A percentile compares a stretch with the other conserved stretches of the same genome.
These are phyloP conservation scores for Cherax destructor DNA, from an alignment of 1,140 invertebrate genomes.

Conservation along the genomic window DNA sequence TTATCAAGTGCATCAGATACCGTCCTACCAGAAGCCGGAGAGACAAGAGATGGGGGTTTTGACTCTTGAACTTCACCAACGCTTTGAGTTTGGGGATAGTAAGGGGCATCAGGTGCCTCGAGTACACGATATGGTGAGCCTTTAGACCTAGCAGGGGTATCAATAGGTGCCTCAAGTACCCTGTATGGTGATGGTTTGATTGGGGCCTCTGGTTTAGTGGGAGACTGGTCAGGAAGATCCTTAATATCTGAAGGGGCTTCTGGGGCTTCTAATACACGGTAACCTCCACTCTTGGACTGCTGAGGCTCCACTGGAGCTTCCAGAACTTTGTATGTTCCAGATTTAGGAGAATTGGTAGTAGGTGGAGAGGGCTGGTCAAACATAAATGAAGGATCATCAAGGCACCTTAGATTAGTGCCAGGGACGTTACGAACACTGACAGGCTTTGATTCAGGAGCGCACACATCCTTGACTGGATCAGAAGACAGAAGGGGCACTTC, in stretches of 20 bases:
- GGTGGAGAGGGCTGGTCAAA: constrained; percentile 74
- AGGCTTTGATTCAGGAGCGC: constrained; percentile 65
- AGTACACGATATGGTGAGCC: constrained; percentile 74
- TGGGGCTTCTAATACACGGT: constrained; percentile 72
- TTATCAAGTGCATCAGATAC: constrained; percentile 88
- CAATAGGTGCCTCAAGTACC: constrained; percentile 77
- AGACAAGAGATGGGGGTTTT: constrained; percentile 72
- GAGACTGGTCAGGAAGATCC: constrained; percentile 68
- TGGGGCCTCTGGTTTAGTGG: constrained; percentile 64
- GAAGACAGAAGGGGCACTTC: constrained; percentile 72
- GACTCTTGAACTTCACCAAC: constrained; percentile 61
- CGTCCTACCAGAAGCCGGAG: constrained; percentile 78
- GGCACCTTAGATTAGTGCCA: constrained; percentile 77
- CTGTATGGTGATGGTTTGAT: constrained; percentile 72
- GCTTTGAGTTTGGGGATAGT: constrained; percentile 70
- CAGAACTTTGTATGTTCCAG: constrained; percentile 68
- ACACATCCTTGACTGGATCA: constrained; percentile 73
- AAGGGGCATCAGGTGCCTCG: constrained; percentile 72
- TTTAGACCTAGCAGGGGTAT: constrained; percentile 70
- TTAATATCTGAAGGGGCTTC: constrained; percentile 71
- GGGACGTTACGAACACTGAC: constrained; percentile 75
- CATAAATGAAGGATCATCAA: constrained; percentile 79
- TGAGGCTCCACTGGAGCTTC: constrained; percentile 70
- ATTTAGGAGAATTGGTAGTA: constrained; percentile 58
- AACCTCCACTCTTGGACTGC: constrained; percentile 65